These are phyloP conservation scores for Trematomus loennbergii DNA, from an alignment of 2,113 vertebrate genomes.

Conservation along the genomic window DNA sequence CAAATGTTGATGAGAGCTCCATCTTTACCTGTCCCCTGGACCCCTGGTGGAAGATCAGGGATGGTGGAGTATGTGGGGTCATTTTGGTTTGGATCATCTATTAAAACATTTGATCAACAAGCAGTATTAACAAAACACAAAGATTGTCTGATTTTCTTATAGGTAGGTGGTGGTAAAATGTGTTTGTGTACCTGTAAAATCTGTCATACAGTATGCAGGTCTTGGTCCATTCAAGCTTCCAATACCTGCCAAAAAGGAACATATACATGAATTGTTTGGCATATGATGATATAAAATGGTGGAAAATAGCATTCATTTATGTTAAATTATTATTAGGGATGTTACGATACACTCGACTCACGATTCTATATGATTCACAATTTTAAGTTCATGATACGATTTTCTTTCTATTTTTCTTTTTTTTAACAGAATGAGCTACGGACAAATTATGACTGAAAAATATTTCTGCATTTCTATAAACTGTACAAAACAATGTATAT, in stretches of 20 bases:
- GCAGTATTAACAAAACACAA: neutral
- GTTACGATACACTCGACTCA: no score
- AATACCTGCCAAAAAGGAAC: neutral
- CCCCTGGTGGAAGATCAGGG: neutral
- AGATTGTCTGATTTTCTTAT: neutral
- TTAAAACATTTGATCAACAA: neutral
- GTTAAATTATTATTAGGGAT: no score
- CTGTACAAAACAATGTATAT: no score
- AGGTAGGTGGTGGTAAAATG: neutral
- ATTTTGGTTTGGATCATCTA: neutral
- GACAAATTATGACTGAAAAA: no score
- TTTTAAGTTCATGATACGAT: no score
- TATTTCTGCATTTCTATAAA: no score
- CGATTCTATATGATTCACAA: no score
- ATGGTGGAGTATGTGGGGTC: neutral
- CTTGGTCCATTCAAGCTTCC: neutral
- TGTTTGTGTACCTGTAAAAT: neutral
- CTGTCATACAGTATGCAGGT: no score
- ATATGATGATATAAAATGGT: neutral
- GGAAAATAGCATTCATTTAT: neutral
- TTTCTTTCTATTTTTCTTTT: no score
- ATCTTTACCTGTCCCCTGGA: neutral
- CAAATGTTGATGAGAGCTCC: neutral
- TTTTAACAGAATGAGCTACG: no score
- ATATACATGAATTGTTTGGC: neutral